phyloP scores from a whole-genome alignment of 2,797 vertebrate genomes.

The Tarsius wallacei region DNA sequence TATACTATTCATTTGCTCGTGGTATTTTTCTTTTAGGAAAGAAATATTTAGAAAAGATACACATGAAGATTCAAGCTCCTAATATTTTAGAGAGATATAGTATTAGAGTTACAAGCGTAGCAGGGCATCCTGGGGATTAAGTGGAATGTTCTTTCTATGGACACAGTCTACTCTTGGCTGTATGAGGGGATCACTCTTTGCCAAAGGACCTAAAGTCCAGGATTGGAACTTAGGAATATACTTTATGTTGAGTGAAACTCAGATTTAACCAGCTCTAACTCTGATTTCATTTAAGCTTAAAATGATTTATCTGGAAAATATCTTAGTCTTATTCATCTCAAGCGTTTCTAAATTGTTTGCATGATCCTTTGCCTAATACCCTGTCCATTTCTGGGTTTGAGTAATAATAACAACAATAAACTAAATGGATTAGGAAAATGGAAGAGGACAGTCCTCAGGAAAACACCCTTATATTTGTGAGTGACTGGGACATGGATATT shows the following conservation, averaged over 20 bases:
- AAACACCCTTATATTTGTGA: background rate
- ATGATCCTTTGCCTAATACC: background rate
- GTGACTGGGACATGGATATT: background rate
- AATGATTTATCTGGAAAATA: background rate
- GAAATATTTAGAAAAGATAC: background rate
- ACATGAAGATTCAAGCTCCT: background rate
- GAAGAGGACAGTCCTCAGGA: background rate
- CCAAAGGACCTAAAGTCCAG: too few relatives aligned
- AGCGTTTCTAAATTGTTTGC: background rate
- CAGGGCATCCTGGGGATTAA: background rate
- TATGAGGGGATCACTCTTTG: background rate
- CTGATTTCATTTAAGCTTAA: constrained; percentile 3
- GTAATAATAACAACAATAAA: background rate
- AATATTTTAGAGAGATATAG: constrained; percentile 10
- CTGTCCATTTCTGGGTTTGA: background rate
- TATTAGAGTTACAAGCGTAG: background rate
- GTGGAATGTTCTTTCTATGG: background rate
- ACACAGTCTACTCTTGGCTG: background rate
- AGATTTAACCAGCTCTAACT: background rate
- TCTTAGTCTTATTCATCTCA: background rate
- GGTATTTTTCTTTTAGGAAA: background rate
- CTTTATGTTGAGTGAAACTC: background rate
- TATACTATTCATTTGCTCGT: background rate
- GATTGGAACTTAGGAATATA: background rate
- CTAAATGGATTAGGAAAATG: background rate